A percentile compares a stretch with the other conserved stretches of the same genome.
These are phyloP conservation scores for Drosophila parabipectinata DNA, from an alignment of 1,140 invertebrate species.

Conservation along the genomic window DNA sequence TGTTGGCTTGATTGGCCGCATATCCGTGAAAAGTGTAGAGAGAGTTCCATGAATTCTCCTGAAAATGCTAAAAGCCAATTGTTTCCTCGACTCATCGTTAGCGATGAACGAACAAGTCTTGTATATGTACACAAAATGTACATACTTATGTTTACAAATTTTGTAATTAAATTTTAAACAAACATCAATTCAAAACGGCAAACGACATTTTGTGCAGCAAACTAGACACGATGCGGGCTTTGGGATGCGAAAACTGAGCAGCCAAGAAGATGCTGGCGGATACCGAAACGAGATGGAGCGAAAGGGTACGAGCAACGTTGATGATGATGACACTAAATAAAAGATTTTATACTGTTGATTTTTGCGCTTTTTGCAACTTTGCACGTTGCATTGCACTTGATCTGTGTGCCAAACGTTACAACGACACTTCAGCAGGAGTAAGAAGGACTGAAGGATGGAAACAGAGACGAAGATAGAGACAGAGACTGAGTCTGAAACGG, in stretches of 20 bases:
- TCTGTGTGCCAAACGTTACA: conserved; percentile 81
- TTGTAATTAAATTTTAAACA: conserved; percentile 76
- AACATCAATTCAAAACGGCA: conserved; percentile 61
- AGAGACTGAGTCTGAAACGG: neutral
- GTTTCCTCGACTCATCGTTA: conserved; percentile 16
- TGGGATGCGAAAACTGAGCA: conserved; percentile 50
- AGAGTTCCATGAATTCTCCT: conserved; percentile 2
- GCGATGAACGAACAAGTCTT: neutral
- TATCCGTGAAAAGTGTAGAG: conserved; percentile 7
- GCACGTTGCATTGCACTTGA: conserved; percentile 82
- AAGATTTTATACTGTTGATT: conserved; percentile 82
- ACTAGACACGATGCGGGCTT: conserved; percentile 37
- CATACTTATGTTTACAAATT: conserved; percentile 57
- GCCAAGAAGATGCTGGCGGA: conserved; percentile 2
- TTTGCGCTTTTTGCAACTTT: conserved; percentile 82
- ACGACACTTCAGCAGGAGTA: conserved; percentile 67
- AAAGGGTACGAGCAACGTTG: conserved; percentile 41
- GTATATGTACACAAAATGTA: conserved; percentile 1
- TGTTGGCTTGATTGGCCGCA: conserved; percentile 38
- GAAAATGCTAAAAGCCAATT: conserved; percentile 1
- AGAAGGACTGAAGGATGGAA: conserved; percentile 11
- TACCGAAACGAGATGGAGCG: neutral
- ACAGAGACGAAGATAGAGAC: neutral
- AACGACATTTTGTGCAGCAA: conserved; percentile 45
- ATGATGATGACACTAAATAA: conserved; percentile 81